Base-by-base conservation (phyloP, 1,140 invertebrate genomes). In the Plectus sambesii region DNA sequence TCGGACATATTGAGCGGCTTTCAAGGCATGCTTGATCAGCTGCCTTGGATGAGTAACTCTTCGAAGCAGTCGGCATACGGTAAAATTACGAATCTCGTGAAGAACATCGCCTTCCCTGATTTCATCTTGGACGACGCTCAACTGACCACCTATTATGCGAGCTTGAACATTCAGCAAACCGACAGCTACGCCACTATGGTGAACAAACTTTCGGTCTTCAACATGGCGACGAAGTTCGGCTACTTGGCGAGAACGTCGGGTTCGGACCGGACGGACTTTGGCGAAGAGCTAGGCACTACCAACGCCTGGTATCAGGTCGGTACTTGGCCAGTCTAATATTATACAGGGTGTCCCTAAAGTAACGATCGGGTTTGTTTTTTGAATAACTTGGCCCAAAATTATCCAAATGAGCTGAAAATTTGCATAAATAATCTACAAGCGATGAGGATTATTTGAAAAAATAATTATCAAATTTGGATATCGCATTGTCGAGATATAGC, bases 91-190 rank as follows among this genome's bases (percentile, higher is more conserved):
- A 49, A 65, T 22, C 42, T 66, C 2, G 51, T 57, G 2, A 48
- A 47, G 29, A 66, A 66, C 51, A 59, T 66, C 27, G 63, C 55
- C 8, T 66, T 62, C 40, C 59, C 63, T 19, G 62, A 62, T 30
- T 62, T 30, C 26, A 53, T 66, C 27, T 45, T 49, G 19, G 64
- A 68, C 43, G 49, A 66, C 30, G 35, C 12, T 8, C 29, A 58
- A 20, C 44, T 66, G 5, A 49, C 26, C n/a, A 29, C 22, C 12
- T 64, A 61, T 24, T 57, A 67, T 38, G 36, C 37, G 3, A 47
- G n/a, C 12, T 36, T 60, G 22, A 38, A 44, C 24, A 37, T 57
- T 15, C 44, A n/a, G 1, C 29, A 47, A 22, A 37, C n/a, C n/a
- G n/a, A n/a, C n/a, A n/a, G n/a, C n/a, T n/a, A 59, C 24, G 38